These are phyloP conservation scores for Embiotoca jacksoni DNA, from an alignment of 2,113 vertebrate species.

Conservation along the genomic window DNA sequence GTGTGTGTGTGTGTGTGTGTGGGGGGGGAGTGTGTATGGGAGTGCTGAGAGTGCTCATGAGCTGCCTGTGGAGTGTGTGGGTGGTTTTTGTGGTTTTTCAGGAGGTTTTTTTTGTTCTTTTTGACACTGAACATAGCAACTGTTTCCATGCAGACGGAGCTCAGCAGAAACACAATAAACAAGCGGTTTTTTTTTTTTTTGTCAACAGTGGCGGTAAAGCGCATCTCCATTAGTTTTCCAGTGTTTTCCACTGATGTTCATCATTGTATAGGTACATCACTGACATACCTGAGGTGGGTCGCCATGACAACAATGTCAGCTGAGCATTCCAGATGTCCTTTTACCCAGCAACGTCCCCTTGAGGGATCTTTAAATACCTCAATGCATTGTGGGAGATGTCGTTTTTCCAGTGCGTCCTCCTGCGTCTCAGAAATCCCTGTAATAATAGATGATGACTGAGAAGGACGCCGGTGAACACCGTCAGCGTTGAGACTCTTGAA, in stretches of 20 bases:
- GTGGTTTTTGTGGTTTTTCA: constrained; percentile 65
- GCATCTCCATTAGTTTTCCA: too few relatives aligned
- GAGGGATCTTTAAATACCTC: too few relatives aligned
- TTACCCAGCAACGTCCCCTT: too few relatives aligned
- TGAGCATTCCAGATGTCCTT: too few relatives aligned
- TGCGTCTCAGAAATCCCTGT: not conserved
- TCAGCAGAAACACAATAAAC: constrained; percentile 2
- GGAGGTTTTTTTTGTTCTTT: constrained; percentile 51
- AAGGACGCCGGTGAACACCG: not conserved
- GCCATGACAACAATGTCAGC: too few relatives aligned
- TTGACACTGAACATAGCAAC: constrained; percentile 67
- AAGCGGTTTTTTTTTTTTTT: not conserved
- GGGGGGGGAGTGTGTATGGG: constrained; percentile 68
- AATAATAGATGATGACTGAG: not conserved
- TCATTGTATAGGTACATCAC: too few relatives aligned
- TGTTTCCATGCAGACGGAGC: constrained; percentile 72
- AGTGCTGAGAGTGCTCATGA: constrained; percentile 63
- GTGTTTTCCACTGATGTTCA: too few relatives aligned
- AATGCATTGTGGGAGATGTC: constrained; percentile 3
- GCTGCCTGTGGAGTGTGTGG: constrained; percentile 68
- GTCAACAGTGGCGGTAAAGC: not conserved
- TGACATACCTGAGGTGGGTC: constrained; percentile 1
- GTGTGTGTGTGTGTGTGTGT: constrained; percentile 57
- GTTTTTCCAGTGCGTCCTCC: not conserved
- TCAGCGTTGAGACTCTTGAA: not conserved